These are phyloP conservation scores for Ptilonorhynchus violaceus DNA, from an alignment of 2,113 vertebrate species.

Conservation along the genomic window DNA sequence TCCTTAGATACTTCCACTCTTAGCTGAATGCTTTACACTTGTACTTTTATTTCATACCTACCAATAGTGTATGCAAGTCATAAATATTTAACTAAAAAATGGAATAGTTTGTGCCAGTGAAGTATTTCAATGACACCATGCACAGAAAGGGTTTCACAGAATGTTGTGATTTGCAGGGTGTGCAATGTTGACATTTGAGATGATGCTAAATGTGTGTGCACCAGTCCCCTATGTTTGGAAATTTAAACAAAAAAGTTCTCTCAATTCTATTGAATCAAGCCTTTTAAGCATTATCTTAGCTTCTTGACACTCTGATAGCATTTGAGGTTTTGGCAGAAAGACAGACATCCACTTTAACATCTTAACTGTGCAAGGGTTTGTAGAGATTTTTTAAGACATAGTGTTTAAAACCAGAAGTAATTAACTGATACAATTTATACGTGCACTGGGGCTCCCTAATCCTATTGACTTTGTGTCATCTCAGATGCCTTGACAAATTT, in stretches of 20 bases:
- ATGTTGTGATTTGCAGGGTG: background rate
- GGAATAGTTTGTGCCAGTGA: background rate
- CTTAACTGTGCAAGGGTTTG: background rate
- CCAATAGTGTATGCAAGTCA: background rate
- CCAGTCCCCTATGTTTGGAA: background rate
- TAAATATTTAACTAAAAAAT: background rate
- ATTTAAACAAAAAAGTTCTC: background rate
- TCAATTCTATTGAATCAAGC: background rate
- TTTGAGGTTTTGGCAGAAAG: background rate
- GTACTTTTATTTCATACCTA: background rate
- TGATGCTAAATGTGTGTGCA: background rate
- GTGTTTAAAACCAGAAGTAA: background rate
- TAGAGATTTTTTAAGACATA: background rate
- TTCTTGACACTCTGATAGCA: background rate
- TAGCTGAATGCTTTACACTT: background rate
- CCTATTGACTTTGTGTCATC: background rate
- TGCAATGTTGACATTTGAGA: background rate
- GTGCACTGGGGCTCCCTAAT: background rate
- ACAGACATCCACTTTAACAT: background rate
- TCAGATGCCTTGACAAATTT: background rate
- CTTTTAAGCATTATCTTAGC: background rate
- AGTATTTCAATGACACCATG: background rate
- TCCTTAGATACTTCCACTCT: background rate
- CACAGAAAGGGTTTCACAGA: background rate
- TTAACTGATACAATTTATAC: background rate